phyloP scores from a whole-genome alignment of 2,797 vertebrate genomes.

The Rachycentron canadum region DNA sequence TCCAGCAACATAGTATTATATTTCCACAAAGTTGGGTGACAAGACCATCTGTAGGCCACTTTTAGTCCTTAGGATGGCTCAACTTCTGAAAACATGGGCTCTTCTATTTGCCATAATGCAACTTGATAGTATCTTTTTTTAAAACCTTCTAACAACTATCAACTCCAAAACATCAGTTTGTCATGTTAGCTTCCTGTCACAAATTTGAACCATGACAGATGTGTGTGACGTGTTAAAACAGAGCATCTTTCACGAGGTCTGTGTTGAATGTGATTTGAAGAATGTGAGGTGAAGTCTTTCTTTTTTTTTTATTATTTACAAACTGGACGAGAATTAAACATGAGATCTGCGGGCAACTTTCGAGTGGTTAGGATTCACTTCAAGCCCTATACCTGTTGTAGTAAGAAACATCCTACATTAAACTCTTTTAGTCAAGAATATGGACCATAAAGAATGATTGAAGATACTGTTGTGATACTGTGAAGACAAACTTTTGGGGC shows the following conservation, averaged over 20 bases:
- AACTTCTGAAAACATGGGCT: neutral
- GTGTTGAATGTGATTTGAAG: neutral
- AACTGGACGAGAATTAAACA: neutral
- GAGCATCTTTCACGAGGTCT: neutral
- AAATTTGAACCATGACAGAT: neutral
- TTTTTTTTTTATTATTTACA: neutral
- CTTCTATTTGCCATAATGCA: constrained; percentile 5
- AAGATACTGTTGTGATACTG: too few species aligned
- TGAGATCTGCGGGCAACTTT: too few species aligned
- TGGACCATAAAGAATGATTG: too few species aligned
- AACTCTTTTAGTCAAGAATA: neutral
- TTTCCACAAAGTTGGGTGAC: too few species aligned
- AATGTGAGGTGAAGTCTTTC: too few species aligned
- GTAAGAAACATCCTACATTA: neutral
- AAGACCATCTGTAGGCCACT: neutral
- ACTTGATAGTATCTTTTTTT: neutral
- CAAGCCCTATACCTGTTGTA: neutral
- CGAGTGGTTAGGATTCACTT: neutral
- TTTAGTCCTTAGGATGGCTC: neutral
- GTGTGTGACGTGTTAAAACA: neutral
- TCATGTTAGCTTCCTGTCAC: neutral
- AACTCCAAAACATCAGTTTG: neutral
- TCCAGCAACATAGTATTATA: neutral
- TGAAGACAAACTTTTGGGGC: neutral
- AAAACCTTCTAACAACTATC: neutral